phyloP scores from a whole-genome alignment of 2,113 vertebrate genomes.

The Aix galericulata region DNA sequence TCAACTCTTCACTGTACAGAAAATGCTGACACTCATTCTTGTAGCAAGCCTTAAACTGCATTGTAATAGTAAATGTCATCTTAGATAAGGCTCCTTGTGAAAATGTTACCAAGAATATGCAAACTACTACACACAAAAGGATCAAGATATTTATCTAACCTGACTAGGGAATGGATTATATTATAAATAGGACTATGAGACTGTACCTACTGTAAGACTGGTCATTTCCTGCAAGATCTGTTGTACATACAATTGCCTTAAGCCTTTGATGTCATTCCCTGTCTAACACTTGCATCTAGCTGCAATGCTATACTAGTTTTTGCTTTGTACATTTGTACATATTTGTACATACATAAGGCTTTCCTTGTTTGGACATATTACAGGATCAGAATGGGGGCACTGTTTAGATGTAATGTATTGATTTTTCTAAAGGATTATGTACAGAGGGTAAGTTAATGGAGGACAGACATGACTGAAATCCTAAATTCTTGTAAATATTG shows the following conservation, averaged over 20 bases:
- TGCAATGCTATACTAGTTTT: not conserved
- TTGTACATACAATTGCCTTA: not conserved
- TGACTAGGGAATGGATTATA: constrained; percentile 50
- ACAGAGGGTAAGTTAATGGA: not conserved
- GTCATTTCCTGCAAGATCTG: constrained; percentile 24
- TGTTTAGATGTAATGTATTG: not conserved
- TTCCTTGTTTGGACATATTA: not conserved
- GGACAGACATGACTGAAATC: not conserved
- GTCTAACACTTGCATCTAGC: constrained; percentile 12
- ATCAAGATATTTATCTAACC: constrained; percentile 52
- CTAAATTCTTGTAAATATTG: not conserved
- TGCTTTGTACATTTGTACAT: not conserved
- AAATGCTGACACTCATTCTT: constrained; percentile 48
- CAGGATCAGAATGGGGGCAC: not conserved
- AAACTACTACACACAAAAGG: constrained; percentile 36
- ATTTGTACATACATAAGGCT: not conserved
- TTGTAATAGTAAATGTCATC: constrained; percentile 34
- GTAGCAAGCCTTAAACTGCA: not conserved
- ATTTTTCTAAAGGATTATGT: not conserved
- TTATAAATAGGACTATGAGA: constrained; percentile 56
- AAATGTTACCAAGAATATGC: constrained; percentile 41
- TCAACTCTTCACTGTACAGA: not conserved
- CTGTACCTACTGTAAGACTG: constrained; percentile 18
- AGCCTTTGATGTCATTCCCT: constrained; percentile 27
- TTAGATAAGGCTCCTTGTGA: constrained; percentile 18